phyloP scores from a whole-genome alignment of 35 echinoderm and acorn worm species.

The Ptychodera flava region DNA sequence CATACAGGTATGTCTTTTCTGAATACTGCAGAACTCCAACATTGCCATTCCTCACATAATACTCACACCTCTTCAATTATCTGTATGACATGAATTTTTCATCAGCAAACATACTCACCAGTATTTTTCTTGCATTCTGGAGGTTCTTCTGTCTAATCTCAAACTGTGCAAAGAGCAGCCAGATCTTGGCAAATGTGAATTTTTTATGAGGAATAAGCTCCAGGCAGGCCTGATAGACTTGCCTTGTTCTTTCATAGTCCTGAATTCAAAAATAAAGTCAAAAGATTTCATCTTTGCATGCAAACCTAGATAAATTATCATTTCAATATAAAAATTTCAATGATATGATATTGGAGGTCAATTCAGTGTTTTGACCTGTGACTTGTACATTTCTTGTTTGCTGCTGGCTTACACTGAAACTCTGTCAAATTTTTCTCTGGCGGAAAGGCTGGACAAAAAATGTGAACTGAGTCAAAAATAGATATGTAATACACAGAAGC shows the following conservation, averaged over 20 bases:
- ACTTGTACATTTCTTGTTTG: too few relatives aligned
- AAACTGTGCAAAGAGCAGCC: slow-evolving; percentile 97
- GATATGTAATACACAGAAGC: too few relatives aligned
- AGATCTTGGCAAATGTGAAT: slow-evolving; percentile 98
- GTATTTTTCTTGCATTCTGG: slow-evolving; percentile 57
- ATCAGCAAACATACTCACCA: slow-evolving; percentile 86
- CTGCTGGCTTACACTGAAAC: too few relatives aligned
- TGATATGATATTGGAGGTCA: background rate
- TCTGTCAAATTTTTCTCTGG: too few relatives aligned
- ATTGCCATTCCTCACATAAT: too few relatives aligned
- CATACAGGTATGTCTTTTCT: too few relatives aligned
- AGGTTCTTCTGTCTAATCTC: slow-evolving; percentile 93
- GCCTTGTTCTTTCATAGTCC: slow-evolving; percentile 87
- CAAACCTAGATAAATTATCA: background rate
- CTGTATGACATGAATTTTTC: too few relatives aligned
- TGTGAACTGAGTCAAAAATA: too few relatives aligned
- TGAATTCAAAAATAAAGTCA: slow-evolving; percentile 6
- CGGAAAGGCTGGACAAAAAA: too few relatives aligned
- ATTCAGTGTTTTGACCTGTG: background rate
- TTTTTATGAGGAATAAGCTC: slow-evolving; percentile 95
- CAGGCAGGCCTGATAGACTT: slow-evolving; percentile 94
- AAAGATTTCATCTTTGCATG: background rate
- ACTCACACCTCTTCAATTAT: too few relatives aligned
- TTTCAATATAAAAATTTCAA: background rate
- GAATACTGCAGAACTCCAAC: too few relatives aligned